Evolutionary conservation across 92 coral and sea anemone genomes (phyloP), one percentile per base, ranked within the genome.

Genomic region (Scolanthus callimorphus): DNA sequence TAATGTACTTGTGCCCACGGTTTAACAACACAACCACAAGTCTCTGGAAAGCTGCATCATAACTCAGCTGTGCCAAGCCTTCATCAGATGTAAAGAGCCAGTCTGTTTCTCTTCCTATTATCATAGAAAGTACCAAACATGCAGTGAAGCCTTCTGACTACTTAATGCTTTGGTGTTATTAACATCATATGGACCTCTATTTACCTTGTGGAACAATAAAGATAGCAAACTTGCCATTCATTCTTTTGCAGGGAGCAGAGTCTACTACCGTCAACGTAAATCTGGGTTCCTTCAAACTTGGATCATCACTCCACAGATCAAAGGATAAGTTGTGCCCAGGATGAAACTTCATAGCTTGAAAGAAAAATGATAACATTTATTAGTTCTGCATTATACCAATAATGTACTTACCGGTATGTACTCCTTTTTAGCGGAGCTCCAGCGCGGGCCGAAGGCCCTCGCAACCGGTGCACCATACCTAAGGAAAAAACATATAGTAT

Each of bases 161-260:
- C n/a, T n/a, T n/a, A n/a, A n/a, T n/a, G n/a, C 10, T 0, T 50
- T 4, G 12, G 28, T 25, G 15, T 20, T 19, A 27, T 21, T 4
- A 15, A 20, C 24, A 22, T 0, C 11, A 20, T 37, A 22, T 38
- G 11, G 38, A 22, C 12, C 13, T 2, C 1, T 19, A 43, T 24
- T 19, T 61, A 86, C 95, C 95, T 79, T 91, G 97, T n/a, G 95
- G 97, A 9, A 91, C 89, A 74, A 91, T 91, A 48, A 91, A 91
- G 24, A 91, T 79, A 29, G 97, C 97, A 75, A 82, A 91, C 31
- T 74, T 76, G 31, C 97, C 97, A 75, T 73, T 75, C 52, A 63
- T 74, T 10, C 54, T 65, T 44, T 46, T 57, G 27, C 73, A 51
- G 23, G 58, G 83, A 60, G 67, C 37, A 3, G 69, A 60, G 72